Percentiles rank a stretch among this genome's conserved stretches.
These are phyloP conservation scores for Diachasmimorpha longicaudata DNA, from an alignment of 1,140 invertebrate species.

Conservation along the genomic window DNA sequence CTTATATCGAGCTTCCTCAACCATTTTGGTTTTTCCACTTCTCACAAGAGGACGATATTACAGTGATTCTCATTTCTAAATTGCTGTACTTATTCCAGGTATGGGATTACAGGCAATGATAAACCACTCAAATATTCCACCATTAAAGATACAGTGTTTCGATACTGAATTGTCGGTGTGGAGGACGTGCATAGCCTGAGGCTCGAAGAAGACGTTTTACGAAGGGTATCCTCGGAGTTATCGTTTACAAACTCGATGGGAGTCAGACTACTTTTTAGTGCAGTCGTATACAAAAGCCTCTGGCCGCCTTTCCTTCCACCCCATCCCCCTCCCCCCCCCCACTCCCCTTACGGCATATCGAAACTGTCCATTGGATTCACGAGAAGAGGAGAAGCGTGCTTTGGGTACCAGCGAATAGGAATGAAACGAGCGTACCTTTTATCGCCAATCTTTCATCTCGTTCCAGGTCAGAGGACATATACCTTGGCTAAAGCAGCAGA, in stretches of 20 bases:
- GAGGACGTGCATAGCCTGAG: neutral
- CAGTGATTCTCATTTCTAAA: constrained; percentile 35
- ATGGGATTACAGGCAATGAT: neutral
- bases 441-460: constrained; percentile 39
- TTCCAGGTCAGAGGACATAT: constrained; percentile 41
- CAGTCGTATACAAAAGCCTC: neutral
- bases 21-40: constrained; percentile 46
- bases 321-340: neutral
- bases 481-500: constrained; percentile 10
- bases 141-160: constrained; percentile 4
- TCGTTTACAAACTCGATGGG: neutral
- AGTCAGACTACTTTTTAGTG: neutral
- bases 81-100: neutral
- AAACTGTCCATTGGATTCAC: neutral
- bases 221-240: neutral
- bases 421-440: constrained; percentile 30
- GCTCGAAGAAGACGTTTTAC: neutral
- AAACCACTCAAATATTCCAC: neutral
- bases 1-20: constrained; percentile 38
- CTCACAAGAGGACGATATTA: constrained; percentile 22
- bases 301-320: neutral
- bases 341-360: neutral
- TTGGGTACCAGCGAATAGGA: constrained; percentile 2
- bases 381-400: constrained; percentile 1
- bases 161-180: neutral